phyloP scores from a whole-genome alignment of 2,888 invertebrate species.

The Aspidiotus destructor region DNA sequence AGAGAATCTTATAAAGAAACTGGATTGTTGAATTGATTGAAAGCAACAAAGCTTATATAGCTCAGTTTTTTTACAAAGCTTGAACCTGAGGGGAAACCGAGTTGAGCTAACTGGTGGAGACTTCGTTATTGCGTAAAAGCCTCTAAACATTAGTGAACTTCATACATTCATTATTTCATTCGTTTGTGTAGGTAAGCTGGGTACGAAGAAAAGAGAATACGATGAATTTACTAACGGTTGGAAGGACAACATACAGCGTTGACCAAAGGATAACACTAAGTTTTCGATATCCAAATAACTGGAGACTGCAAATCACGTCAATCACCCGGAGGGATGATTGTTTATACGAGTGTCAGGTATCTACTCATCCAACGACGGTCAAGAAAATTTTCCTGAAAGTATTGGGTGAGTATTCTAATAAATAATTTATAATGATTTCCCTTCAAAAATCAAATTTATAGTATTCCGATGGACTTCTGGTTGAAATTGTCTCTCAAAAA shows the following conservation, averaged over 20 bases:
- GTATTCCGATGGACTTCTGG: too few species aligned
- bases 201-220: constrained; percentile 49
- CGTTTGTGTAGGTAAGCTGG: constrained; percentile 50
- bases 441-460: too few species aligned
- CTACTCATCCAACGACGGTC: constrained; percentile 53
- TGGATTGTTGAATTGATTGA: too few species aligned
- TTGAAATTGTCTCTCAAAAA: too few species aligned
- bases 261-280: constrained; percentile 51
- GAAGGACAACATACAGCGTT: constrained; percentile 49
- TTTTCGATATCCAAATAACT: constrained; percentile 54
- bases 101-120: too few species aligned
- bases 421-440: neutral
- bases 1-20: too few species aligned
- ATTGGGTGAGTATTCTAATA: constrained; percentile 41
- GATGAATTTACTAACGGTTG: constrained; percentile 52
- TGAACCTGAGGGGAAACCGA: too few species aligned
- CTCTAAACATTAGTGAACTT: too few species aligned
- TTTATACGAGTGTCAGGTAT: constrained; percentile 55
- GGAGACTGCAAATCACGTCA: constrained; percentile 52
- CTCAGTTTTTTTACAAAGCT: too few species aligned
- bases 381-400: constrained; percentile 52
- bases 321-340: constrained; percentile 53
- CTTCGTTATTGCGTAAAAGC: too few species aligned
- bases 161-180: too few species aligned
- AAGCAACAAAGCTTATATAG: too few species aligned